phyloP scores from a whole-genome alignment of 1,140 invertebrate species.

The Stegodyphus dumicola region DNA sequence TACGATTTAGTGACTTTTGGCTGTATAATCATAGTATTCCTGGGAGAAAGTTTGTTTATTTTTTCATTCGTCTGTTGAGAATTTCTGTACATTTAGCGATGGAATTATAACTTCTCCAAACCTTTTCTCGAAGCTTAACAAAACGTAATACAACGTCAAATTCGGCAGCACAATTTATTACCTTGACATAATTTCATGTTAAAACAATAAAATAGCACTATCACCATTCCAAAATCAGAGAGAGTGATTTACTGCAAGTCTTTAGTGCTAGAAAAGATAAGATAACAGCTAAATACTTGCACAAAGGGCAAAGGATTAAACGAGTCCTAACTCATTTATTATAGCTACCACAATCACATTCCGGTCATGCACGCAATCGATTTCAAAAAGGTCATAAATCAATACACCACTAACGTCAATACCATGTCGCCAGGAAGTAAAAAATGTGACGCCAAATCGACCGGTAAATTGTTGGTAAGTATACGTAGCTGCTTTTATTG shows the following conservation, averaged over 20 bases:
- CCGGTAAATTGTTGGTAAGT: conserved; percentile 21
- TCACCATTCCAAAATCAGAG: not conserved
- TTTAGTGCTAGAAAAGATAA: conserved; percentile 5
- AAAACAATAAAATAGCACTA: not conserved
- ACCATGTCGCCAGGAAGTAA: not conserved
- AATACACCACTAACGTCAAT: conserved; percentile 6
- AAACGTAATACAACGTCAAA: too few relatives aligned
- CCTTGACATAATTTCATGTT: conserved; percentile 1
- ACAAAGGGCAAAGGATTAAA: not conserved
- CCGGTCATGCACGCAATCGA: not conserved
- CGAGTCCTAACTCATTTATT: not conserved
- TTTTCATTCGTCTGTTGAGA: too few relatives aligned
- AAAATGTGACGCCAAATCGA: conserved; percentile 24
- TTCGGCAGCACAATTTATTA: not conserved
- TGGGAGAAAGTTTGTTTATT: too few relatives aligned
- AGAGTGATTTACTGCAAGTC: not conserved
- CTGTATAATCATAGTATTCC: too few relatives aligned
- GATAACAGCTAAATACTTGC: not conserved
- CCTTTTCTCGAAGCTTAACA: too few relatives aligned
- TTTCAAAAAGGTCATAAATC: conserved; percentile 15
- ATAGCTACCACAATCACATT: not conserved
- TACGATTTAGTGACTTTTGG: too few relatives aligned
- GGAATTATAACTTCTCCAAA: too few relatives aligned
- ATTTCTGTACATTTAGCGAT: too few relatives aligned
- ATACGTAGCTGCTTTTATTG: conserved; percentile 11